phyloP scores from a whole-genome alignment of 2,797 vertebrate genomes.

The Sebastes steindachneri region DNA sequence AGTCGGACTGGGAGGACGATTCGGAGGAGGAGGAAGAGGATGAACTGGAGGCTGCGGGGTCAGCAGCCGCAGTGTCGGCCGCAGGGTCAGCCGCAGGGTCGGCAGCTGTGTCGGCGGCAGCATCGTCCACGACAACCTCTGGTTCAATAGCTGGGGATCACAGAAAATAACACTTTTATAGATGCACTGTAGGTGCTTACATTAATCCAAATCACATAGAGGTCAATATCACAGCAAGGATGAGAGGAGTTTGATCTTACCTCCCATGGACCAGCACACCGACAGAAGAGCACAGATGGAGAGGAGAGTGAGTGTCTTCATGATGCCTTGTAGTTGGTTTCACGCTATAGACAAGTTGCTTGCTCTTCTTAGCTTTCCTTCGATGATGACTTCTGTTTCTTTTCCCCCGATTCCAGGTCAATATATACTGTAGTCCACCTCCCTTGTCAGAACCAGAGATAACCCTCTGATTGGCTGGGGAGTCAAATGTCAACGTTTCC shows the following conservation, averaged over 20 bases:
- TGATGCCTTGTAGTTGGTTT: conserved; percentile 70
- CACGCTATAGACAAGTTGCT: conserved; percentile 30
- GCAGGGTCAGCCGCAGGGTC: conserved; percentile 4
- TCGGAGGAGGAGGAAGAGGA: conserved; percentile 31
- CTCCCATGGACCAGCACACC: conserved; percentile 86
- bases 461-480: conserved; percentile 79
- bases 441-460: conserved; percentile 47
- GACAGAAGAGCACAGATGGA: conserved; percentile 82
- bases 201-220: background rate
- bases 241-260: conserved; percentile 75
- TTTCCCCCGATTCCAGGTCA: conserved; percentile 45
- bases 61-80: background rate
- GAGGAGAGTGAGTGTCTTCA: conserved; percentile 88
- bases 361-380: conserved; percentile 33
- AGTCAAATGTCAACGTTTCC: conserved; percentile 77
- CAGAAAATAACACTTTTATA: background rate
- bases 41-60: conserved; percentile 21
- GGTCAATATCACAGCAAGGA: background rate
- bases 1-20: conserved; percentile 47
- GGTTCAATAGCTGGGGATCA: conserved; percentile 62
- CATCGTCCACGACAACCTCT: conserved; percentile 59
- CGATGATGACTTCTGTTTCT: conserved; percentile 52
- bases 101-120: conserved; percentile 19
- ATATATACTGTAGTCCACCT: conserved; percentile 80
- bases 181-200: too few relatives aligned